A percentile compares a stretch with the other conserved stretches of the same genome.
These are phyloP conservation scores for Parnassius orleans DNA, from an alignment of 2,888 invertebrate species.

Conservation along the genomic window DNA sequence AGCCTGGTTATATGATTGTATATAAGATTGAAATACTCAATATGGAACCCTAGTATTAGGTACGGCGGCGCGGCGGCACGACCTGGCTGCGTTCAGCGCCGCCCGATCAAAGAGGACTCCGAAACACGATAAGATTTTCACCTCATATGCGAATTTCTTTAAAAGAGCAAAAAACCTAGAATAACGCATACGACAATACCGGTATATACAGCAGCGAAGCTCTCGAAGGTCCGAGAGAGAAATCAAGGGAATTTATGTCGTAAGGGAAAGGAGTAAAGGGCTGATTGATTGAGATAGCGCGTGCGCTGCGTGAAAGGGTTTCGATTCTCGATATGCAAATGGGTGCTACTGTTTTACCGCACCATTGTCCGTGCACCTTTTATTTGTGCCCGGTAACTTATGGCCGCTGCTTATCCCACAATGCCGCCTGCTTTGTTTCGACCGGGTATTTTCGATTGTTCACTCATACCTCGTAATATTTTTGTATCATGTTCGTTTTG, in stretches of 20 bases:
- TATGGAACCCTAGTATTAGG: not conserved
- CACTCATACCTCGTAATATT: constrained; percentile 45
- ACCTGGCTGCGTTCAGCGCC: not conserved
- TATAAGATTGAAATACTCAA: too few species aligned
- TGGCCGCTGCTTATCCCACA: constrained; percentile 46
- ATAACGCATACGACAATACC: constrained; percentile 27
- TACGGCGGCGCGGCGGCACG: not conserved
- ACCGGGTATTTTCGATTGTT: constrained; percentile 57
- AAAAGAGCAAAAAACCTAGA: constrained; percentile 41
- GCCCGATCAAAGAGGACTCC: constrained; percentile 15
- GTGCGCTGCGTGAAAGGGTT: constrained; percentile 32
- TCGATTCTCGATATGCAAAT: constrained; percentile 73
- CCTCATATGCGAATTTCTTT: constrained; percentile 36
- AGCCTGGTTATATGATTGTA: too few species aligned
- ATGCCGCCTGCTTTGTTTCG: constrained; percentile 43
- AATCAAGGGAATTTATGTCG: not conserved
- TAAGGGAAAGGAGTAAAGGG: not conserved
- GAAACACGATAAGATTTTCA: constrained; percentile 26
- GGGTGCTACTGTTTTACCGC: constrained; percentile 65
- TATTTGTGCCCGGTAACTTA: constrained; percentile 52
- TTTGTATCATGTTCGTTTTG: constrained; percentile 30
- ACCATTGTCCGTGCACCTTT: constrained; percentile 54
- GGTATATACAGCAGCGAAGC: constrained; percentile 1
- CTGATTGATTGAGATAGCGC: not conserved
- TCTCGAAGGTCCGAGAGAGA: not conserved